Base-by-base conservation (phyloP, 2,113 vertebrate genomes). In the Poicephalus gulielmi region DNA sequence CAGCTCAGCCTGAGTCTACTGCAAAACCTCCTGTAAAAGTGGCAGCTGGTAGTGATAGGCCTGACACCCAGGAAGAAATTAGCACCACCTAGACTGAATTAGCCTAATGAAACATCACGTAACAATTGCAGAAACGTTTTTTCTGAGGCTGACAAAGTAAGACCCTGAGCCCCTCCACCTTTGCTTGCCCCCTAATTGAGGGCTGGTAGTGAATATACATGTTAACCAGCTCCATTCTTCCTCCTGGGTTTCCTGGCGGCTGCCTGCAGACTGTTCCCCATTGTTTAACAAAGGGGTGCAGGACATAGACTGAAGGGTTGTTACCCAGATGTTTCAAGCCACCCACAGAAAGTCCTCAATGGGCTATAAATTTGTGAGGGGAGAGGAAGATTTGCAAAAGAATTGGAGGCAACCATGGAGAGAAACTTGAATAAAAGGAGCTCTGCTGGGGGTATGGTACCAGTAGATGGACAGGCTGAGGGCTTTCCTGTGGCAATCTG, bases 371-470 rank as follows among this genome's bases (percentile, higher is more conserved):
- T 95, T 96, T 96, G 95, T 94, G 92, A 97, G 68, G 28, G 73
- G 77, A 92, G 69, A 95, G 90, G 90, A 96, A 96, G 90, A 96
- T 97, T 98, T 98, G 93, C 96, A 96, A 96, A 96, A 97, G 95
- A 97, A 97, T 92, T 91, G 88, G 90, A 83, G 83, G 76, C 75
- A 77, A 90, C 77, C 90, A 83, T 33, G 5, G 95, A 63, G 82
- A 97, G 81, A 97, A 71, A 20, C 46, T 49, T 63, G 49, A 73
- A 94, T 95, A 74, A 97, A 96, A 97, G 84, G 81, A 77, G 83
- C 94, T 93, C 95, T 86, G 95, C 80, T 96, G 94, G 96, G 95
- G 96, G 95, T 92, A 59, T 10, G 86, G 85, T 68, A 94, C 88
- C 44, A 81, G 83, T 93, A 80, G 90, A 75, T 63, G 77, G 83